phyloP scores from a whole-genome alignment of 2,797 vertebrate species.

The Melanotaenia pygmaea region DNA sequence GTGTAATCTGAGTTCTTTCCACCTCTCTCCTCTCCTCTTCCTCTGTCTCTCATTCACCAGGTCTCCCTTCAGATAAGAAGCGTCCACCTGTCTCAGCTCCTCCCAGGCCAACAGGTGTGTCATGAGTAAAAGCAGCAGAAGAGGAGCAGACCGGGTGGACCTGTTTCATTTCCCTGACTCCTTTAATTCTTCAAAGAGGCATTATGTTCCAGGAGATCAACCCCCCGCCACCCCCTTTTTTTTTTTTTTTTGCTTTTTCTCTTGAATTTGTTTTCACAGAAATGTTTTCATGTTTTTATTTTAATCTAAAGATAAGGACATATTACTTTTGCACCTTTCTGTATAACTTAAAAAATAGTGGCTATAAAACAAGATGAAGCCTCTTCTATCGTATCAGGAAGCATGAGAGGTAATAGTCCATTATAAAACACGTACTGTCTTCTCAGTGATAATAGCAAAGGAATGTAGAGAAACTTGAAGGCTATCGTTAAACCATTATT shows the following conservation, averaged over 20 bases:
- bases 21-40: slow-evolving; percentile 28
- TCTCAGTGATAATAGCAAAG: not conserved
- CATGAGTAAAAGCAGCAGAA: slow-evolving; percentile 24
- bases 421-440: slow-evolving; percentile 8
- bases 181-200: not conserved
- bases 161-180: slow-evolving; percentile 66
- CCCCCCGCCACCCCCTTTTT: too few relatives aligned
- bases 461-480: slow-evolving; percentile 44
- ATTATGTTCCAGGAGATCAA: not conserved
- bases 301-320: too few relatives aligned
- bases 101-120: slow-evolving; percentile 76
- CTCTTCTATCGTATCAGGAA: slow-evolving; percentile 6
- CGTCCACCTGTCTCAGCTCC: slow-evolving; percentile 72
- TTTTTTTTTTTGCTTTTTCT: too few relatives aligned
- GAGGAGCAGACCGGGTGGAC: slow-evolving; percentile 73
- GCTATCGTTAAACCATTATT: not conserved
- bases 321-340: not conserved
- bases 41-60: slow-evolving; percentile 9
- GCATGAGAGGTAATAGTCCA: not conserved
- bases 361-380: not conserved
- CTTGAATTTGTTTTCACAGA: too few relatives aligned
- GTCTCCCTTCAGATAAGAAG: slow-evolving; percentile 60
- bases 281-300: too few relatives aligned
- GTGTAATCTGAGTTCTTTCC: slow-evolving; percentile 46
- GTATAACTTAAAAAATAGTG: not conserved